phyloP scores from a whole-genome alignment of 2,888 invertebrate genomes.

The Apamea sordens region DNA sequence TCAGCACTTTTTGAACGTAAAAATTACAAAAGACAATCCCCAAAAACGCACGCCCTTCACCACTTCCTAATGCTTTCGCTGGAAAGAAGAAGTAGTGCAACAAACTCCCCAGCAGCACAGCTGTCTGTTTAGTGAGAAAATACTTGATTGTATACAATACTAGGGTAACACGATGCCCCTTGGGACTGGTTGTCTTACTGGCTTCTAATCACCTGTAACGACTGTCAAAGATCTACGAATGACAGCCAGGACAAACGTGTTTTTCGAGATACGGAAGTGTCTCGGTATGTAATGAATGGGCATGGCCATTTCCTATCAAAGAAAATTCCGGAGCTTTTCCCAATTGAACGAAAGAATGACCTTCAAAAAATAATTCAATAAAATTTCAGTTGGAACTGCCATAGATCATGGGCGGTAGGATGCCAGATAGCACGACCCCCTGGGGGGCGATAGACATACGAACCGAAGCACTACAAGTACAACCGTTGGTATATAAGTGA shows the following conservation, averaged over 20 bases:
- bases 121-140: too few species aligned
- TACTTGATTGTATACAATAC: too few species aligned
- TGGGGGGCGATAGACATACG: constrained; percentile 49
- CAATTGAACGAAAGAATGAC: not conserved
- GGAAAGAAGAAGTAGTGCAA: too few species aligned
- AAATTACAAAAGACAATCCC: too few species aligned
- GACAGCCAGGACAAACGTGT: not conserved
- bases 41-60: too few species aligned
- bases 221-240: not conserved
- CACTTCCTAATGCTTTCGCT: too few species aligned
- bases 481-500: constrained; percentile 50
- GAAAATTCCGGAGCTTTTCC: not conserved
- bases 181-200: too few species aligned
- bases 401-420: constrained; percentile 57
- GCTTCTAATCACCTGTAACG: not conserved
- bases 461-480: constrained; percentile 44
- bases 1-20: too few species aligned
- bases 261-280: not conserved
- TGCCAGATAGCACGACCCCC: constrained; percentile 57
- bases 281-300: too few species aligned
- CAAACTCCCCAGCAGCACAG: too few species aligned
- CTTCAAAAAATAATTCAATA: constrained; percentile 30
- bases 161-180: not conserved
- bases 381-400: constrained; percentile 36
- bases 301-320: not conserved